Percentiles rank a stretch among this genome's conserved stretches.
Evolutionary conservation across 2,797 vertebrate species (phyloP).

Genomic region (Microchirus variegatus): DNA sequence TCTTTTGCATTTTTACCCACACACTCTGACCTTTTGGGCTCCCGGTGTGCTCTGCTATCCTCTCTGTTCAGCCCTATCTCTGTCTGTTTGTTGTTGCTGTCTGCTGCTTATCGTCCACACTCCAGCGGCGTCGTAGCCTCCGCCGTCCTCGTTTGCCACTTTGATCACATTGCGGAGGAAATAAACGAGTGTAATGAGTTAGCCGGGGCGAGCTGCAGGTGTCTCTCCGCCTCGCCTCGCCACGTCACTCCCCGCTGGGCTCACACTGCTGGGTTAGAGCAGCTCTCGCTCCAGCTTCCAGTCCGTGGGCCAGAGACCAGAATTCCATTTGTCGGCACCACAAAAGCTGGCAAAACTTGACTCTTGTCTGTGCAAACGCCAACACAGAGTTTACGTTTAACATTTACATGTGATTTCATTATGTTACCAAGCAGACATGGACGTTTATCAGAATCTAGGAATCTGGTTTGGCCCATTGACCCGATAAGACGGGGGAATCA

Average conservation of each 20-base stretch:
- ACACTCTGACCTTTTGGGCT: conserved; percentile 17
- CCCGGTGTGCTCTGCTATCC: not conserved
- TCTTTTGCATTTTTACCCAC: conserved; percentile 17
- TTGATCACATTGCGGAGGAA: conserved; percentile 32
- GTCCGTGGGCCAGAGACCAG: conserved; percentile 56
- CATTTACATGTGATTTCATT: too few relatives aligned
- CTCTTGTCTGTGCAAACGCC: too few relatives aligned
- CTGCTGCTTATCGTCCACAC: not conserved
- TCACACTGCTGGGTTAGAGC: conserved; percentile 60
- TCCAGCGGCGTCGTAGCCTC: not conserved
- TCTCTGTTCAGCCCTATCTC: conserved; percentile 4
- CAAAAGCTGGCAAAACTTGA: too few relatives aligned
- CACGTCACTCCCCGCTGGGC: conserved; percentile 36
- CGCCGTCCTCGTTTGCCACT: conserved; percentile 32
- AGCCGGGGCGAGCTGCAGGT: conserved; percentile 31
- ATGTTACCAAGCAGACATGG: too few relatives aligned
- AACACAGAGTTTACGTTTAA: too few relatives aligned
- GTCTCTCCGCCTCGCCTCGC: conserved; percentile 12
- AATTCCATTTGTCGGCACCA: conserved; percentile 18
- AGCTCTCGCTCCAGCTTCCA: conserved; percentile 39
- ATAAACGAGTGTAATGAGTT: conserved; percentile 40
- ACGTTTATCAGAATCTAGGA: too few relatives aligned
- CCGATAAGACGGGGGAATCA: too few relatives aligned
- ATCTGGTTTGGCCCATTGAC: too few relatives aligned
- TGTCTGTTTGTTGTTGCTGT: conserved; percentile 10